Evolutionary conservation across 1,140 invertebrate species (phyloP), one percentile per base, ranked within the genome.

Genomic region (Magallana angulata): DNA sequence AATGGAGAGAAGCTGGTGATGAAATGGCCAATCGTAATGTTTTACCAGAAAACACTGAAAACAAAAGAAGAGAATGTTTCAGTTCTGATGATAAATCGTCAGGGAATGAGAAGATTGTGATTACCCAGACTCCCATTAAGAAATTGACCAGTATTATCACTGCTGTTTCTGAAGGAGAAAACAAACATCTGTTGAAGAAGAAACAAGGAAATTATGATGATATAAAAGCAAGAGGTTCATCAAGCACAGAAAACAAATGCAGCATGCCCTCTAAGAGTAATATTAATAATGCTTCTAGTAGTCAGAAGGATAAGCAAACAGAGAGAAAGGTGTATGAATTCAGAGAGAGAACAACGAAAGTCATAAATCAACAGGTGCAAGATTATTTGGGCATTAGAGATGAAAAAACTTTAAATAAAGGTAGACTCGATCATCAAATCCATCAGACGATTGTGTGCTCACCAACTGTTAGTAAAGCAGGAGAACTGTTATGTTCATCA

Each of bases 131-230:
- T 30, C 68, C 68, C 4, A 76, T 76, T 8, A 36, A 76, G 24
- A 76, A 76, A 76, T 76, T 76, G 14, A 76, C 68, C 18, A 76
- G 36, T 4, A 76, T 76, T 76, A 24, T 76, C 11, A 30, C 68
- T 11, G 24, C 68, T 76, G 68, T 76, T 9, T 8, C 30, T 9
- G 9, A 30, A 24, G 14, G 24, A 9, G 68, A 76, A 76, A 76
- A 36, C 12, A 76, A 36, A 30, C 36, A 30, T 24, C 12, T 30
- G 7, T 36, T 76, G 68, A 76, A 76, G 68, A 76, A 12, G 36
- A 76, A 76, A 8, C 9, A 36, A 18, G 0, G 6, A 11, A 24
- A 12, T 30, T 1, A 8, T 12, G 36, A 48, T 2, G 36, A 48
- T 48, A 48, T 48, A 48, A 48, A 48, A 76, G 7, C 8, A 36